phyloP scores from a whole-genome alignment of 2,888 invertebrate species.

The Augochlorella aurata region DNA sequence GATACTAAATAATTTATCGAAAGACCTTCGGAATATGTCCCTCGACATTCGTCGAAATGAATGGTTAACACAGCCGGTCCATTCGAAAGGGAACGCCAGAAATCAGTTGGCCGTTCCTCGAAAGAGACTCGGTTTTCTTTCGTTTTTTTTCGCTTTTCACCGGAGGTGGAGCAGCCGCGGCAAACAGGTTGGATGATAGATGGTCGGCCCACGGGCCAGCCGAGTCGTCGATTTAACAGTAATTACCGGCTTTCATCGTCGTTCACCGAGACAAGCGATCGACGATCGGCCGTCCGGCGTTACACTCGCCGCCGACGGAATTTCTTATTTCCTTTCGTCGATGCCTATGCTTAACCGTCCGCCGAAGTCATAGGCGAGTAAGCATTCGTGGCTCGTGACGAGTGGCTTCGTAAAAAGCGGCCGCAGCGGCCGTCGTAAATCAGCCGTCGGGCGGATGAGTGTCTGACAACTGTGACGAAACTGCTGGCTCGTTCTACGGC shows the following conservation, averaged over 20 bases:
- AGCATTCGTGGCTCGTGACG: slow-evolving; percentile 27
- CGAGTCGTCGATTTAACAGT: slow-evolving; percentile 53
- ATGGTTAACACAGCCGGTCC: no score
- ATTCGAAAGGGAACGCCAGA: not conserved
- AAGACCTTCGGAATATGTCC: no score
- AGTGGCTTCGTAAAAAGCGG: slow-evolving; percentile 35
- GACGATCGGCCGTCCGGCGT: slow-evolving; percentile 9
- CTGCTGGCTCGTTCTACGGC: not conserved
- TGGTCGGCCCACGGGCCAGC: slow-evolving; percentile 29
- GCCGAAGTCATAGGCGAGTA: slow-evolving; percentile 30
- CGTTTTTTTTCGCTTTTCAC: not conserved
- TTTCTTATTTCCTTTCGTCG: slow-evolving; percentile 40
- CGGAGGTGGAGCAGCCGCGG: not conserved
- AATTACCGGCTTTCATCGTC: slow-evolving; percentile 48
- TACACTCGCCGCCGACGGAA: slow-evolving; percentile 21
- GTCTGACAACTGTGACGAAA: slow-evolving; percentile 7
- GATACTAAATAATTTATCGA: no score
- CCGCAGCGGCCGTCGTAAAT: slow-evolving; percentile 17
- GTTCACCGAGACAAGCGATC: slow-evolving; percentile 24
- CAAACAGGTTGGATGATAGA: slow-evolving; percentile 38
- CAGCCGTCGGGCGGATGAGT: slow-evolving; percentile 11
- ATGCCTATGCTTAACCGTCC: slow-evolving; percentile 22
- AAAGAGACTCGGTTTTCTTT: not conserved
- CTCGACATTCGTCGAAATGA: no score
- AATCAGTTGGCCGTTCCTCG: not conserved